Base-by-base conservation (phyloP, 2,888 invertebrate genomes). In the Hydrotaea cyrtoneurina region DNA sequence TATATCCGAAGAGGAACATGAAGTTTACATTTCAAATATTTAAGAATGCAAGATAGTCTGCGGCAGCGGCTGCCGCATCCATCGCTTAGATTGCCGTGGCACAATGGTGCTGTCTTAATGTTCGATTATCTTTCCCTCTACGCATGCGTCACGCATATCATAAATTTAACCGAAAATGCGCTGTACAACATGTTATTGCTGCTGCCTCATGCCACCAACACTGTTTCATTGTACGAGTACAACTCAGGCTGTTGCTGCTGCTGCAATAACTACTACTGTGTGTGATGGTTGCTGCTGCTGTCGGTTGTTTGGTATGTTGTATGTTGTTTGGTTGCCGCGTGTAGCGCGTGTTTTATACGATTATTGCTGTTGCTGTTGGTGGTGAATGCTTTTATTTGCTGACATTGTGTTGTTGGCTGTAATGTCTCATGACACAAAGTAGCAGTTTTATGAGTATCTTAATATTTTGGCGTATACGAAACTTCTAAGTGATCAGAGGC, bases 401-500 rank as follows among this genome's bases (percentile, higher is more conserved):
- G 46, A 46, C 80, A 75, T 23, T 53, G 46, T 36, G 59, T 43
- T 62, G 62, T 59, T 75, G 75, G 23, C 26, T 53, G 83, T 83
- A 76, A 77, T 83, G 62, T 74, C 75, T 39, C 62, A 64, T 83
- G 85, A 87, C 89, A 87, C 77, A 85, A 82, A 69, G 77, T 85
- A 77, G 71, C 85, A 82, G 53, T 85, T 85, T 85, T 85, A 85
- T 85, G 85, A 85, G 85, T 64, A 82, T 77, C 78, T 85, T 85
- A 90, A 86, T 88, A 90, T 89, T 89, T 90, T 86, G 86, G 78
- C 86, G 86, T 87, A 84, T 73, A 31, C 86, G 78, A 86, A 88
- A 88, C 87, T 89, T 89, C 89, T 89, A 88, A 89, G 88, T 87
- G 86, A 84, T 86, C 89, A 89, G 43, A 87, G 88, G 78, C 69